Conservation (phyloP, 2,113 vertebrate genomes). For the Mormyrus iriodes region DNA sequence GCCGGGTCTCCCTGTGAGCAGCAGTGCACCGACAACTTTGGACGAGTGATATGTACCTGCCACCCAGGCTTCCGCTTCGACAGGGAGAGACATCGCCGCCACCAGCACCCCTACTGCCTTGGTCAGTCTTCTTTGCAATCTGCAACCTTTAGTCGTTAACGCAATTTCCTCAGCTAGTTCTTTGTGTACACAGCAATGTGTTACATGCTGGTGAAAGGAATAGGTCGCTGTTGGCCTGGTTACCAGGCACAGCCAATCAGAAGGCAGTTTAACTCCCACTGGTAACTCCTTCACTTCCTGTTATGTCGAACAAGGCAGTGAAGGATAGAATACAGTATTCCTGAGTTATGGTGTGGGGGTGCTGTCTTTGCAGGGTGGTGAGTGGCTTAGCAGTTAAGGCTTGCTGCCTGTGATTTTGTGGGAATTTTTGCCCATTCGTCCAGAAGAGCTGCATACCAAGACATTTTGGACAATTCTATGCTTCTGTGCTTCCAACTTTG, state of each 20-base stretch:
- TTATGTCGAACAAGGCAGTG: not conserved
- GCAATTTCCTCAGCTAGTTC: not conserved
- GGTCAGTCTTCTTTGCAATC: conserved; percentile 44
- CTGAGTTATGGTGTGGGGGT: not conserved
- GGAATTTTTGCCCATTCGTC: not conserved
- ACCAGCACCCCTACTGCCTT: conserved; percentile 64
- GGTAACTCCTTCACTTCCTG: not conserved
- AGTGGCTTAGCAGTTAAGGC: not conserved
- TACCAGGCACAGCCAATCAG: not conserved
- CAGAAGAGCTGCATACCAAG: not conserved
- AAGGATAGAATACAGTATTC: not conserved
- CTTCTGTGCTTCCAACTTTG: not conserved
- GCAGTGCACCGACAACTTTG: conserved; percentile 71
- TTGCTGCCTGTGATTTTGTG: not conserved
- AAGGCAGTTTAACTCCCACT: not conserved
- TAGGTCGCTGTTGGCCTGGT: not conserved
- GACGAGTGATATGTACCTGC: conserved; percentile 66
- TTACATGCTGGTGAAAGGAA: not conserved
- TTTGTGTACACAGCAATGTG: not conserved
- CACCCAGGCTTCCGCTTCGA: conserved; percentile 65
- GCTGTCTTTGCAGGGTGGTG: not conserved
- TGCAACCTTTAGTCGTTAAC: not conserved
- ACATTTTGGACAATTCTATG: not conserved
- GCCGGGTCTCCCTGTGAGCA: conserved; percentile 66
- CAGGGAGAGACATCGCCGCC: conserved; percentile 57